Base-by-base conservation (phyloP, 2,113 vertebrate genomes). In the Chaetodon trifascialis region DNA sequence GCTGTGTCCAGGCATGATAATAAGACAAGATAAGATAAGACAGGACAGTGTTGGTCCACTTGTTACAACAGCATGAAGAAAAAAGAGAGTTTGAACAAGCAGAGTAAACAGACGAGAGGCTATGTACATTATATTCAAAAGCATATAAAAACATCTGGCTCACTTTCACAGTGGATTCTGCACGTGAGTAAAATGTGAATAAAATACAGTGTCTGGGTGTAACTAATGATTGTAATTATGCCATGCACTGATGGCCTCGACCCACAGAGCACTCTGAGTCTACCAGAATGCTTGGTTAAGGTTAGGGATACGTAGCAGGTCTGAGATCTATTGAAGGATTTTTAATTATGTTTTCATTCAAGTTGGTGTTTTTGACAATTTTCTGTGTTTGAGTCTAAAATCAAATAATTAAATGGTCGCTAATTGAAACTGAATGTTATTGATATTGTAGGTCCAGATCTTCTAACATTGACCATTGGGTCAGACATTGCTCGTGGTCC, bases 401-500 rank as follows among this genome's bases (percentile, higher is more conserved):
- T 40, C 21, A 42, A 25, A 59, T 47, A 30, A 7, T n/a, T n/a
- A 9, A 46, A 16, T 15, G 1, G 1, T 71, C 34, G 0, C 8
- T 59, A 54, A 59, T 23, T 66, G 5, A 34, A 25, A 56, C 42
- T 1, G 23, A 1, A 52, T 71, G 23, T 58, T 73, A 17, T 59
- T 64, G 0, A 49, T 64, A 0, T 65, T 80, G 0, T 74, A 99
- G 97, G 97, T 82, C 96, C 97, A 68, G 96, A 98, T 80, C 82
- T 96, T 68, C 86, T 98, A 73, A 97, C 95, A 0, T 89, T 99
- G 83, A 95, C 96, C 56, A 96, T 97, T 46, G 97, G 96, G 44
- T 98, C 97, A 12, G 97, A 97, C 85, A 98, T 98, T 58, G 96
- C 96, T 52, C 94, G 93, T 12, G 93, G 92, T 46, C 97, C 97